Base-by-base conservation (phyloP, 2,113 vertebrate genomes). In the Campylomormyrus tamandua region DNA sequence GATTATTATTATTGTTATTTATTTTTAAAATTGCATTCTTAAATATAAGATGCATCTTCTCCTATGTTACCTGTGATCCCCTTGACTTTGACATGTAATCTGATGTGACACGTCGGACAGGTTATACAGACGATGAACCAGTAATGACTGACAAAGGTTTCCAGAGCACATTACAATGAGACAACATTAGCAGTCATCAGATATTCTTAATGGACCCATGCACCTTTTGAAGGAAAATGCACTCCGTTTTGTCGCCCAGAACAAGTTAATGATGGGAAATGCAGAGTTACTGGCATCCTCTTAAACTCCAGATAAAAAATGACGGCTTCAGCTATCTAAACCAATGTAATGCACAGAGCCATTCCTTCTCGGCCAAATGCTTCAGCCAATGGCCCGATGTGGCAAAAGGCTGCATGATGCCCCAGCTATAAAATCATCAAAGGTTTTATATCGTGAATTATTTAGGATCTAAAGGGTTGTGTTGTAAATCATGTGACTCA, bases 341-440 rank as follows among this genome's bases (percentile, higher is more conserved):
- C 62, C 62, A 86, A 48, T 31, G 45, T 50, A 46, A 24, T 48
- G 48, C 11, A 27, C 15, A n/a, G 24, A 27, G 45, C 83, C 45
- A n/a, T 86, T 27, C 11, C 24, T n/a, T 86, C 83, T 46, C 10
- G 24, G 3, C 48, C 45, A 86, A n/a, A 27, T 50, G n/a, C 24
- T n/a, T 86, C 24, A 48, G 45, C 83, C 83, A 87, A 53, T 31
- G 49, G n/a, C 48, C 48, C 17, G 50, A 87, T 35, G 31, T 42
- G 19, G 31, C 11, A 56, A 56, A 56, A 56, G 49, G 50, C 86
- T 39, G 86, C 50, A 87, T 15, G 27, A 50, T 53, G 86, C 31
- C 50, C 27, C 39, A 53, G 13, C 49, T 56, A 50, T 87, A 87
- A 56, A 80, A 53, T 21, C 86, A 87, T 87, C 86, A 87, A 87